Percentiles rank a stretch among this genome's conserved stretches.
Evolutionary conservation across 2,888 invertebrate species (phyloP).

Genomic region (Synanthedon vespiformis): DNA sequence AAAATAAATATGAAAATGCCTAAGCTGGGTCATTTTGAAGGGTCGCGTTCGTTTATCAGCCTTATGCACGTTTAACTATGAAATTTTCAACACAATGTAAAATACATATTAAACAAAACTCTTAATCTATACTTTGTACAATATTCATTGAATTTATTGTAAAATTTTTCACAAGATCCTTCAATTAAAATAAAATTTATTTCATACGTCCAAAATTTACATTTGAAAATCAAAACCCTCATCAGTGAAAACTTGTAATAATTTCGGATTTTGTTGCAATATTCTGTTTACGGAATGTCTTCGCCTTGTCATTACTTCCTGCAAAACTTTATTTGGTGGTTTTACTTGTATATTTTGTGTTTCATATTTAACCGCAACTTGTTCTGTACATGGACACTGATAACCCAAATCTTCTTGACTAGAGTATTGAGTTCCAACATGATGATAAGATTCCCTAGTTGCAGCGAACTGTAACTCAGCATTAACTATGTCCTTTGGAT

Average conservation of each 20-base stretch:
- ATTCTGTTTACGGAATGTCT: slow-evolving; percentile 31
- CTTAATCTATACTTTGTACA: not conserved
- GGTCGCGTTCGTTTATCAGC: slow-evolving; percentile 5
- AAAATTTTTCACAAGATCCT: too few species aligned
- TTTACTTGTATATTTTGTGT: slow-evolving; percentile 8
- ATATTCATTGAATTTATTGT: not conserved
- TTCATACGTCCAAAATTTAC: slow-evolving; percentile 8
- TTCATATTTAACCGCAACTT: slow-evolving; percentile 4
- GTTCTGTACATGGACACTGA: slow-evolving; percentile 28
- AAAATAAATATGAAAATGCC: slow-evolving; percentile 6
- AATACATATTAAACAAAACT: not conserved
- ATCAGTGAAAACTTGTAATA: slow-evolving; percentile 48
- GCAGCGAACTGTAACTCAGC: slow-evolving; percentile 35
- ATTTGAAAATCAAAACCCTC: slow-evolving; percentile 40
- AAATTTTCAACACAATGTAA: not conserved
- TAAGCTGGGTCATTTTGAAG: slow-evolving; percentile 7
- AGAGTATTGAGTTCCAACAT: slow-evolving; percentile 46
- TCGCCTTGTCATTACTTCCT: slow-evolving; percentile 25
- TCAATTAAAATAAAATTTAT: too few species aligned
- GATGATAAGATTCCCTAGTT: slow-evolving; percentile 33
- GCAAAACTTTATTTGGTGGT: slow-evolving; percentile 13
- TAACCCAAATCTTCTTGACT: slow-evolving; percentile 35
- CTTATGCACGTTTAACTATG: slow-evolving; percentile 3
- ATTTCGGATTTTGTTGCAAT: slow-evolving; percentile 34
- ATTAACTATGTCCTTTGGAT: slow-evolving; percentile 25